phyloP scores from a whole-genome alignment of 2,113 vertebrate species.

The Monopterus albus region DNA sequence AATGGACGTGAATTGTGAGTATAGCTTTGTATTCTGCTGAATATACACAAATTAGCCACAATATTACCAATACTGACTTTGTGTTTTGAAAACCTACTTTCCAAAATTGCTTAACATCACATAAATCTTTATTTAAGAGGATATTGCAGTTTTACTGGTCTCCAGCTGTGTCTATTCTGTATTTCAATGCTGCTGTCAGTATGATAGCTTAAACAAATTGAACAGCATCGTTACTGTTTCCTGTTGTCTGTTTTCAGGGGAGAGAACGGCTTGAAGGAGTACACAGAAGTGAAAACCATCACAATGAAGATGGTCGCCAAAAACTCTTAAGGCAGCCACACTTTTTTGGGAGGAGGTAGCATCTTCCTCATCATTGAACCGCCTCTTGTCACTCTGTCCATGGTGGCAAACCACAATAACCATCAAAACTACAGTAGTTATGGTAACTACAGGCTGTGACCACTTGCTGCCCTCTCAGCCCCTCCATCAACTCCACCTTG shows the following conservation, averaged over 20 bases:
- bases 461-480: conserved; percentile 52
- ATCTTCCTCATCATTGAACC: conserved; percentile 61
- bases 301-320: conserved; percentile 95
- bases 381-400: conserved; percentile 40
- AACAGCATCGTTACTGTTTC: conserved; percentile 7
- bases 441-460: conserved; percentile 71
- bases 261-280: conserved; percentile 93
- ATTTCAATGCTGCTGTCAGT: conserved; percentile 14
- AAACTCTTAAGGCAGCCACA: conserved; percentile 88
- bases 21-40: conserved; percentile 45
- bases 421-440: conserved; percentile 52
- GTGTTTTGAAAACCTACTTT: conserved; percentile 57
- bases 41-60: conserved; percentile 52
- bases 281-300: conserved; percentile 97
- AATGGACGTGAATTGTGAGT: conserved; percentile 99
- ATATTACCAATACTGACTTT: conserved; percentile 48
- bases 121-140: conserved; percentile 49
- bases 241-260: conserved; percentile 83
- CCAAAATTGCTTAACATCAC: conserved; percentile 41
- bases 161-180: conserved; percentile 9
- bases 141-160: conserved; percentile 37
- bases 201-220: conserved; percentile 10
- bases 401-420: conserved; percentile 50
- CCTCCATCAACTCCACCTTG: conserved; percentile 46
- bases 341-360: conserved; percentile 49